Conservation (phyloP, 2,797 vertebrate species). For the Hemitrygon akajei region DNA sequence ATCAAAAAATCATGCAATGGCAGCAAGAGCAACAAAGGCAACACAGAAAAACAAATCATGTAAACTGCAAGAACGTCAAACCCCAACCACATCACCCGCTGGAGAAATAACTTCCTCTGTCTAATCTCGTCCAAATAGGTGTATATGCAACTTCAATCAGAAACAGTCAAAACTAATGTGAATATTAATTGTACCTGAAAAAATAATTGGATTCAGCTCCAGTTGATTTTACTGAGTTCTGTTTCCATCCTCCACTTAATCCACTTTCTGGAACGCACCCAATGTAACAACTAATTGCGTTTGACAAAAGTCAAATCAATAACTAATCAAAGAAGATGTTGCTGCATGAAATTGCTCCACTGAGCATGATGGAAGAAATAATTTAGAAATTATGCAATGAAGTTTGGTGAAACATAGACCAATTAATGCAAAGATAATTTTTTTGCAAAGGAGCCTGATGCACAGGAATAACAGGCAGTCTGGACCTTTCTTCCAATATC, state of each 20-base stretch:
- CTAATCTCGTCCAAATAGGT: not conserved
- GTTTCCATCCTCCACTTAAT: not conserved
- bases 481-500: not conserved
- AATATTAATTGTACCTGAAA: not conserved
- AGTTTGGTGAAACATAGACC: not conserved
- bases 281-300: slow-evolving; percentile 9
- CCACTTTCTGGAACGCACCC: not conserved
- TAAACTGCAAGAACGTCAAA: too few species aligned
- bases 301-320: slow-evolving; percentile 7
- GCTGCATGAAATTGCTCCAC: not conserved
- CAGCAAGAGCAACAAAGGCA: too few species aligned
- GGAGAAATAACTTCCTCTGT: not conserved
- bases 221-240: not conserved
- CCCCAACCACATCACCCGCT: too few species aligned
- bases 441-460: not conserved
- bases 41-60: too few species aligned
- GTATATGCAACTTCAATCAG: not conserved
- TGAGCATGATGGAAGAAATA: not conserved
- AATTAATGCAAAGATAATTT: not conserved
- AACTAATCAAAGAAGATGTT: not conserved
- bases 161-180: not conserved
- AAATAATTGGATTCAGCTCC: not conserved
- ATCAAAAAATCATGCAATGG: too few species aligned
- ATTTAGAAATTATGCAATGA: not conserved
- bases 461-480: not conserved